Percentiles rank a stretch among this genome's conserved stretches.
Conservation (phyloP, 2,113 vertebrate genomes). For the Irena cyanogastra region DNA sequence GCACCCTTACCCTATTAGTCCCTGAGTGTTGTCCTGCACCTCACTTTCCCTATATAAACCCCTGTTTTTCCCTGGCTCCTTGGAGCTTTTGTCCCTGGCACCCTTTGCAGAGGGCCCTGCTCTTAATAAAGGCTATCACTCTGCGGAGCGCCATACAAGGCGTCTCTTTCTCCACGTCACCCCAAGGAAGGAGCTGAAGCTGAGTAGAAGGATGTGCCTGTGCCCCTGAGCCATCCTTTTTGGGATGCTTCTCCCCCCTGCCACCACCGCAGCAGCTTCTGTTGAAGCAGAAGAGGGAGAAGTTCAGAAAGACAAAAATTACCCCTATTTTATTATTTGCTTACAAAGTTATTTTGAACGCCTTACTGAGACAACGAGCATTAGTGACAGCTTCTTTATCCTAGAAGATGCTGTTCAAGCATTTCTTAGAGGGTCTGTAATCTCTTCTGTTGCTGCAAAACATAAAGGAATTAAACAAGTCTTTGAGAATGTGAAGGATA, state of each 20-base stretch:
- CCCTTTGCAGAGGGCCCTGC: neutral
- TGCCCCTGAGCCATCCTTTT: neutral
- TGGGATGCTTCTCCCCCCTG: neutral
- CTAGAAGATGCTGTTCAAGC: neutral
- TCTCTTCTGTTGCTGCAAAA: neutral
- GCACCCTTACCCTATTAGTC: neutral
- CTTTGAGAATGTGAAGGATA: neutral
- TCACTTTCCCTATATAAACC: neutral
- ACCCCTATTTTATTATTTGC: neutral
- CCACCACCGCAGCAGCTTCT: no score
- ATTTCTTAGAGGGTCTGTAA: neutral
- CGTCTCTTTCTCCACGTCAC: neutral
- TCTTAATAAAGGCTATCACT: neutral
- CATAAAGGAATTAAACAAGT: neutral
- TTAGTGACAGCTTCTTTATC: neutral
- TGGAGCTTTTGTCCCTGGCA: neutral
- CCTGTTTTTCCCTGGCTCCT: neutral
- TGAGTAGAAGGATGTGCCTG: neutral
- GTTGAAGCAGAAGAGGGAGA: neutral
- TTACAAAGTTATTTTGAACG: neutral
- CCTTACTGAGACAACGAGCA: neutral
- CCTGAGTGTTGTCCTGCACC: neutral
- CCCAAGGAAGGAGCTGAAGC: neutral
- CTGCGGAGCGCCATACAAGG: neutral
- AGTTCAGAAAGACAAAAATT: neutral